Percentiles rank a stretch among this genome's conserved stretches.
phyloP scores from a whole-genome alignment of 2,797 vertebrate species.

The Clarias pachynema region DNA sequence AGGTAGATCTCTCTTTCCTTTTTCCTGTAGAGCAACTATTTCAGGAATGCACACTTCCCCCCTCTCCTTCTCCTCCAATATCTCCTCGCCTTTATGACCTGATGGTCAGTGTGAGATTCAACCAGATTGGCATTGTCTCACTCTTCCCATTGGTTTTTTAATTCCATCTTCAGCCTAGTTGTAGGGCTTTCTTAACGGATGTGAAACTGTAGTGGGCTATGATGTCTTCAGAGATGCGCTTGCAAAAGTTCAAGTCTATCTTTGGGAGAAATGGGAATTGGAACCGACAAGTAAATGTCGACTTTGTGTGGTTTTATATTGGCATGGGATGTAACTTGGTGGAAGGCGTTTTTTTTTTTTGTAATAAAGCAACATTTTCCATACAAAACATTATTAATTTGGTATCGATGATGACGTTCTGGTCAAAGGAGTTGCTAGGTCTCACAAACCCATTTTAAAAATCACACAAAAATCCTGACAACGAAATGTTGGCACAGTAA shows the following conservation, averaged over 20 bases:
- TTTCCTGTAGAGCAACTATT: conserved; percentile 53
- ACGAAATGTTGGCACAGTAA: not conserved
- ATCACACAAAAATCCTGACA: not conserved
- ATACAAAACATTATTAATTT: not conserved
- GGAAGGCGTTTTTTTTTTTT: not conserved
- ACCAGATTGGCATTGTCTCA: conserved; percentile 55
- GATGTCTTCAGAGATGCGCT: not conserved
- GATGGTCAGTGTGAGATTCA: conserved; percentile 55
- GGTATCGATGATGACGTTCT: not conserved
- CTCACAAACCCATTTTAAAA: not conserved
- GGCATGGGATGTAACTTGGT: not conserved
- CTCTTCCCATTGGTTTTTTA: not conserved
- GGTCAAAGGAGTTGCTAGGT: not conserved
- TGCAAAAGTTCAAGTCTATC: not conserved
- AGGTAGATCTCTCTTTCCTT: conserved; percentile 42
- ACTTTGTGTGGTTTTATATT: not conserved
- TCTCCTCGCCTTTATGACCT: conserved; percentile 42
- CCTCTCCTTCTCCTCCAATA: conserved; percentile 43
- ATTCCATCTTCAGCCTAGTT: not conserved
- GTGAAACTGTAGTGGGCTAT: not conserved
- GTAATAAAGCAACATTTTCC: not conserved
- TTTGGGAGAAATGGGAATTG: not conserved
- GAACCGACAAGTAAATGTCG: not conserved
- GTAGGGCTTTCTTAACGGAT: not conserved
- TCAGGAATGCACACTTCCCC: conserved; percentile 59